Evolutionary conservation across 2,888 invertebrate species (phyloP), one percentile per base, ranked within the genome.

Genomic region (Papilio elwesi): DNA sequence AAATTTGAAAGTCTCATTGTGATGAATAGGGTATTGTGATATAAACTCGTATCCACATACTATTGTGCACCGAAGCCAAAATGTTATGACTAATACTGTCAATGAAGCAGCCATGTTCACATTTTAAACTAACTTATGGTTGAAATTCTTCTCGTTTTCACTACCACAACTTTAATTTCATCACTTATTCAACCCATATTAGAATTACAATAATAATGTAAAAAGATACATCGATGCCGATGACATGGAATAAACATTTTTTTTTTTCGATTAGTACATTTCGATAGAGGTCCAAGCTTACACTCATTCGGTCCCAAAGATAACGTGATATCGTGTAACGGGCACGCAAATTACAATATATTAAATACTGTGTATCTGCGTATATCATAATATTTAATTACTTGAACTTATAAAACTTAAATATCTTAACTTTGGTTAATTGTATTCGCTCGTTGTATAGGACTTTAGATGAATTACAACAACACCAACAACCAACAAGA

Each of bases 151-250:
- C 78, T 85, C 83, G 85, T 87, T 87, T 82, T 82, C 86, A 88
- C 86, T 84, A 84, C 78, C 79, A 79, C 83, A 81, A 81, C 78
- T 74, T 77, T 80, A 79, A 75, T 83, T 85, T 86, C 78, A 82
- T 80, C 83, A 83, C 79, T 83, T 84, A 87, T 93, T 93, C 92
- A 93, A 93, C 93, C 93, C 93, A 93, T 93, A 90, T 90, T 90
- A 84, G 80, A 73, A 81, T 85, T 90, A 91, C 85, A 90, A 91
- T 87, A 91, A 90, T 88, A 90, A 85, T 89, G 87, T 82, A 87
- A 90, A 83, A 85, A 86, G 88, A 89, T 90, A 87, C 89, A 92
- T 91, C 89, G 90, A 91, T 90, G 93, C 90, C 90, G 87, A 90
- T 91, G 91, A 91, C 91, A 91, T 83, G 84, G 87, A 90, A 91